Percentiles rank a stretch among this genome's conserved stretches.
Conservation (phyloP, 64 coral and sea anemone genomes). For the Pocillopora damicornis region DNA sequence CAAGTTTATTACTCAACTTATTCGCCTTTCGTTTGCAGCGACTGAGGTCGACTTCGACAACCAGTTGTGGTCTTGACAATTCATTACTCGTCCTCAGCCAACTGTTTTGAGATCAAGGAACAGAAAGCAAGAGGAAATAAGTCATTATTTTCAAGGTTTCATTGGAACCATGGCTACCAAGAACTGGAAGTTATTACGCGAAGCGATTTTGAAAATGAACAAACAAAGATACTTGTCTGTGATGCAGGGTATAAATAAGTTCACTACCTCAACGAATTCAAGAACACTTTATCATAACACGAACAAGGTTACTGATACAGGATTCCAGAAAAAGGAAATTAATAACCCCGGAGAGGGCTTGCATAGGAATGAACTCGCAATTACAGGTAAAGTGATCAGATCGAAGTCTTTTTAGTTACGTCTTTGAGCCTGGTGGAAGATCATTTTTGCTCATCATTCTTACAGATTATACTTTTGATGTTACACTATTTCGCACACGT, state of each 20-base stretch:
- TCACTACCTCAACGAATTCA: background rate
- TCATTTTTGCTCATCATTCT: too few relatives aligned
- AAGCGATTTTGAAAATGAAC: background rate
- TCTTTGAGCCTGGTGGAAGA: background rate
- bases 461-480: too few relatives aligned
- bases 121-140: too few relatives aligned
- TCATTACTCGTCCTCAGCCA: too few relatives aligned
- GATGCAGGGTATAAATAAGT: background rate
- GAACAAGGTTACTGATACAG: background rate
- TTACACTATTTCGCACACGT: too few relatives aligned
- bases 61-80: too few relatives aligned
- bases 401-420: background rate
- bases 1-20: too few relatives aligned
- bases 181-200: background rate
- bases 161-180: background rate
- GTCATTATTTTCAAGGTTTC: too few relatives aligned
- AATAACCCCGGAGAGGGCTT: background rate
- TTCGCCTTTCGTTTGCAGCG: too few relatives aligned
- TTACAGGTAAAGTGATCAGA: background rate
- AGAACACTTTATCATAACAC: background rate
- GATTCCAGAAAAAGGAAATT: background rate
- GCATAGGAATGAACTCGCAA: background rate
- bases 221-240: background rate
- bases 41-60: too few relatives aligned
- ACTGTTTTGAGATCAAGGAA: too few relatives aligned